Evolutionary conservation across 2,888 invertebrate genomes (phyloP).

Genomic region (Amblyteles armatorius): DNA sequence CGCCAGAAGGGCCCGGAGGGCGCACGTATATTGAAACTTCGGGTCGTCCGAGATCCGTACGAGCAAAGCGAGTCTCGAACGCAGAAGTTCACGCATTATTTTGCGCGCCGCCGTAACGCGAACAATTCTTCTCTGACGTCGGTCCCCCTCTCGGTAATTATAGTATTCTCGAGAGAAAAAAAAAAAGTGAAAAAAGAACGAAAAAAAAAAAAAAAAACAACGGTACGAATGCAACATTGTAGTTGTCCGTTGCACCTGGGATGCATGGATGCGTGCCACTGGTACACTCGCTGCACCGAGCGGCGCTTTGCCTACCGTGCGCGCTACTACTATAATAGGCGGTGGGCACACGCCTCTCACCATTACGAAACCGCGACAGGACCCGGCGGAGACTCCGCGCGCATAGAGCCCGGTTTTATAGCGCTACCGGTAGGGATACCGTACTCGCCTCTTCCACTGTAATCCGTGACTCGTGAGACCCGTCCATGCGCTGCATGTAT

Average conservation of each 20-base stretch:
- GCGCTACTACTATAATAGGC: slow-evolving; percentile 28
- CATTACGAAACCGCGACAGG: slow-evolving; percentile 64
- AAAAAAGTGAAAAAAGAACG: not conserved
- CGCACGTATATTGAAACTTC: not conserved
- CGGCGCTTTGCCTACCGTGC: slow-evolving; percentile 5
- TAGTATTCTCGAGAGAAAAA: not conserved
- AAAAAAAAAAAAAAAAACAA: not conserved
- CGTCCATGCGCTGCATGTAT: slow-evolving; percentile 43
- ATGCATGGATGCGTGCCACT: slow-evolving; percentile 41
- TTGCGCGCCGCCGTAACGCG: not conserved
- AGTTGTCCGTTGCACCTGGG: slow-evolving; percentile 19
- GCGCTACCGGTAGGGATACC: slow-evolving; percentile 32
- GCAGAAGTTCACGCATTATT: slow-evolving; percentile 7
- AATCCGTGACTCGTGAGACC: slow-evolving; percentile 56
- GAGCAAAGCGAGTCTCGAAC: not conserved
- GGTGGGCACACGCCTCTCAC: slow-evolving; percentile 64
- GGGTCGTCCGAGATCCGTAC: not conserved
- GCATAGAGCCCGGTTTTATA: slow-evolving; percentile 44
- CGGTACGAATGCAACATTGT: slow-evolving; percentile 30
- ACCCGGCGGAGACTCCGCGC: slow-evolving; percentile 40
- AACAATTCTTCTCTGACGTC: slow-evolving; percentile 14
- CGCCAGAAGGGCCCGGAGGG: slow-evolving; percentile 16
- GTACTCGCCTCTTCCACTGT: slow-evolving; percentile 52
- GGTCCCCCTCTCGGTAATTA: slow-evolving; percentile 3
- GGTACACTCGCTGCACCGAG: slow-evolving; percentile 12